Base-by-base conservation (phyloP, 2,888 invertebrate genomes). In the Rhingia rostrata region DNA sequence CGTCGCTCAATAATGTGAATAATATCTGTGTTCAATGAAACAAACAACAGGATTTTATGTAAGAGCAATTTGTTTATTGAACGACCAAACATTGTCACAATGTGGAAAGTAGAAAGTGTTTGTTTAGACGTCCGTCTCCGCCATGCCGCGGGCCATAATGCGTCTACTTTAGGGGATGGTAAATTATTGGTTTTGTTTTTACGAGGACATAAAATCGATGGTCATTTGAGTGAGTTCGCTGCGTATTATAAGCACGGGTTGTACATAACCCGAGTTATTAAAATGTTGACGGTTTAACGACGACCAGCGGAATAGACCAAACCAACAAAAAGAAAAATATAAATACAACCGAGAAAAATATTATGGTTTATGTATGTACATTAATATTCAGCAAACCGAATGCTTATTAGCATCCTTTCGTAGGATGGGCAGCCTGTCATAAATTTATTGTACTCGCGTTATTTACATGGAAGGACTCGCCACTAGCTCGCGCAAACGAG, bases 331-430 rank as follows among this genome's bases (percentile, higher is more conserved):
- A 60, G 14, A n/a, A 30, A 22, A 63, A 22, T 43, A 30, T 61
- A 39, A 49, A 51, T 12, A 45, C 5, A 49, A 61, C 30, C 32
- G 10, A 64, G 51, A 78, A 79, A 64, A 79, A 73, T 80, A 84
- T 80, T 69, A 80, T 80, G 84, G 84, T 66, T 84, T 75, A 84
- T 84, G 74, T 66, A 84, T 80, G 74, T 66, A 84, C 84, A 84
- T 84, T 84, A 84, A 84, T 70, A 84, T 84, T 84, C 80, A 75
- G 74, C 80, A 70, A 84, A 74, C 80, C 84, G 66, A 84, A 84
- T 80, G 51, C 80, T 84, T 79, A 84, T 84, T 84, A 84, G 74
- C 79, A 84, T 84, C 84, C 74, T 74, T 84, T 78, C 33, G 41
- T 54, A 64, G 70, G 39, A 56, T 60, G 74, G 84, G 49, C 70